Conservation (phyloP, 2,113 vertebrate genomes). For the Picathartes gymnocephalus region DNA sequence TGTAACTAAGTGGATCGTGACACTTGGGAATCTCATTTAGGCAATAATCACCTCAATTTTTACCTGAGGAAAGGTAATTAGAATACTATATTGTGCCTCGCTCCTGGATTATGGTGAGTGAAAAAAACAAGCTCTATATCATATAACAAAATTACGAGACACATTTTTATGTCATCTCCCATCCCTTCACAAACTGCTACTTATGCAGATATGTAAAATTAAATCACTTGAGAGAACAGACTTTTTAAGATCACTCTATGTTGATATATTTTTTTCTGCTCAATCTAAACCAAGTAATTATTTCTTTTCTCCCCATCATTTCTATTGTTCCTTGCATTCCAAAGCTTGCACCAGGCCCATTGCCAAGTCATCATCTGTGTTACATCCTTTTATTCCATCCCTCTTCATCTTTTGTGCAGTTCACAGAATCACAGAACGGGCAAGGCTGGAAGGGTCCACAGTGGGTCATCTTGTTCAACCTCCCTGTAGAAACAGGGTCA, state of each 20-base stretch:
- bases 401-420: not conserved
- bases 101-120: not conserved
- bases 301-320: not conserved
- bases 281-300: not conserved
- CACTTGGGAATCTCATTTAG: not conserved
- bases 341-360: not conserved
- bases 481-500: not conserved
- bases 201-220: not conserved
- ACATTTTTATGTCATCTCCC: not conserved
- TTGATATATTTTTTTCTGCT: not conserved
- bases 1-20: too few relatives aligned
- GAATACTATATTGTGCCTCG: not conserved
- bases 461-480: not conserved
- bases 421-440: not conserved
- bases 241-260: not conserved
- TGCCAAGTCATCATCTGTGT: rapidly evolving
- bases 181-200: not conserved
- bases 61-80: not conserved
- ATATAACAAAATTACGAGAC: not conserved
- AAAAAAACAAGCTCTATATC: not conserved
- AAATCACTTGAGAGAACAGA: not conserved
- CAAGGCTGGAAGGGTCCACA: not conserved
- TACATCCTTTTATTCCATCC: not conserved
- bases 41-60: not conserved
- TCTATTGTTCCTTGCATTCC: not conserved